Evolutionary conservation across 2,888 invertebrate species (phyloP).

Genomic region (Argyresthia goedartella): DNA sequence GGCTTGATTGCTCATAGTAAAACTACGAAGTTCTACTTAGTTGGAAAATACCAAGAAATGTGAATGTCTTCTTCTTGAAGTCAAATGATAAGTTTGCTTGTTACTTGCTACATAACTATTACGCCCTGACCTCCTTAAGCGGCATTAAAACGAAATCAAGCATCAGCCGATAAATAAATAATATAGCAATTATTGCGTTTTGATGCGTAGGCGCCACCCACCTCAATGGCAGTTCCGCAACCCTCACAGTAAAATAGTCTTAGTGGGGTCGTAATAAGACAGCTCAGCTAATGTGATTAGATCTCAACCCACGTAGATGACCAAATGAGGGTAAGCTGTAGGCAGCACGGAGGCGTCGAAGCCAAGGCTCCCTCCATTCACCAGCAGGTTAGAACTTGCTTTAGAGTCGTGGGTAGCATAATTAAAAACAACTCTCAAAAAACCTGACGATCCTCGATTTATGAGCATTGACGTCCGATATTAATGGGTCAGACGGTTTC

Average conservation of each 20-base stretch:
- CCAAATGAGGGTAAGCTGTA: slow-evolving; percentile 68
- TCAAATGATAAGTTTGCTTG: neutral
- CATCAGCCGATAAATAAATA: slow-evolving; percentile 19
- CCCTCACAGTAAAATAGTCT: slow-evolving; percentile 49
- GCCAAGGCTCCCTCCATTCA: slow-evolving; percentile 64
- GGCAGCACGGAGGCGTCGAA: slow-evolving; percentile 63
- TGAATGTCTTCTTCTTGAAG: neutral
- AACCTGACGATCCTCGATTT: slow-evolving; percentile 27
- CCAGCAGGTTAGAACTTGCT: slow-evolving; percentile 35
- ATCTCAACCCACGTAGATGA: slow-evolving; percentile 52
- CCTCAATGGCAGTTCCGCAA: slow-evolving; percentile 46
- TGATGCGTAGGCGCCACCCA: slow-evolving; percentile 47
- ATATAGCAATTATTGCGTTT: slow-evolving; percentile 39
- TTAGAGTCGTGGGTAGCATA: slow-evolving; percentile 49
- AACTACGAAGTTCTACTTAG: no score
- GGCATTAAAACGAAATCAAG: slow-evolving; percentile 16
- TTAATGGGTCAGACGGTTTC: slow-evolving; percentile 8
- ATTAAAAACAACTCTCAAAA: slow-evolving; percentile 43
- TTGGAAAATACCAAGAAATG: neutral
- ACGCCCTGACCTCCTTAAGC: slow-evolving; percentile 1
- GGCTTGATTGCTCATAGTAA: no score
- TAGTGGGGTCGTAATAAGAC: slow-evolving; percentile 54
- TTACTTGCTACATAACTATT: neutral
- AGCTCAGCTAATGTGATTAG: slow-evolving; percentile 55
- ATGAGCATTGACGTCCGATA: slow-evolving; percentile 9